Evolutionary conservation across 2,888 invertebrate genomes (phyloP), one percentile per base, ranked within the genome.

Genomic region (Drosophila parthenogenetica): DNA sequence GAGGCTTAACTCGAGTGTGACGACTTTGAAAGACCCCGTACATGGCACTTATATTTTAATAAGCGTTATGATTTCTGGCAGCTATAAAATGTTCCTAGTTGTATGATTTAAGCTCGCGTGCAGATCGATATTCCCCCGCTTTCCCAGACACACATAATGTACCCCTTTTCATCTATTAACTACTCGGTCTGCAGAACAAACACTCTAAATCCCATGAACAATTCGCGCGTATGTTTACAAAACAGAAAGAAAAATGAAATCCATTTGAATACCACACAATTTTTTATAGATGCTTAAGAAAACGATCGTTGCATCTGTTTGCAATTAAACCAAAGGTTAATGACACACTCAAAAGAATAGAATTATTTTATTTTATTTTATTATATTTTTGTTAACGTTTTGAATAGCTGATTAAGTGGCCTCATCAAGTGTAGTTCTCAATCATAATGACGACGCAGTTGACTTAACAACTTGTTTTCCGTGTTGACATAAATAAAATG

Each of bases 401-500:
- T 35, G 16, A 14, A 22, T n/a, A 19, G 11, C 39, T 70, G 65
- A 57, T 50, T 64, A 54, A 73, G 60, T 58, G 60, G 25, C 49
- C 25, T 43, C 46, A 10, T 39, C 45, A 45, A 77, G 66, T 79
- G 69, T 60, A 19, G 32, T 53, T 32, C 42, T 53, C 53, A 46
- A 60, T 58, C 60, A 37, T 50, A 19, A 43, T 42, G 58, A 25
- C n/a, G 1, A 32, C 42, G 16, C 61, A 32, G 35, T 73, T 57
- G 69, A 69, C 55, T 66, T 66, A 73, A 75, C 83, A 80, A 72
- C 75, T 86, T 88, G 75, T 75, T 83, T 78, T 75, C 72, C 72
- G 57, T 62, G 54, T 77, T 72, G 68, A 35, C 76, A 74, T 78
- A 72, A 78, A 86, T 78, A 68, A 80, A 78, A 73, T 60, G 77